These are phyloP conservation scores for Eupsilia transversa DNA, from an alignment of 2,888 invertebrate species.

Conservation along the genomic window DNA sequence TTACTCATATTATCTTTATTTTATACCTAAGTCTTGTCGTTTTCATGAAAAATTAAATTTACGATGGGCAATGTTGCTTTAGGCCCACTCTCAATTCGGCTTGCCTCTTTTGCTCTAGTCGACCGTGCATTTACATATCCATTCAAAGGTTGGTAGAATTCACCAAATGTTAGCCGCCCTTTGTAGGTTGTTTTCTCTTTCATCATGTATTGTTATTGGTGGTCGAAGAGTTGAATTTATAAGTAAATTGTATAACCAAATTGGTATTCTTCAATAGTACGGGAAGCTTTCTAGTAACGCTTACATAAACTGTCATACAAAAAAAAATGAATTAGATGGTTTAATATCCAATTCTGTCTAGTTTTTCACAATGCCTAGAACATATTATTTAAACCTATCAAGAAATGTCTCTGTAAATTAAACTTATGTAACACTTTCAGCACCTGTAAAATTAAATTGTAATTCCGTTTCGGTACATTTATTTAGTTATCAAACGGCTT, in stretches of 20 bases:
- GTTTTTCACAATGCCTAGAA: conserved; percentile 25
- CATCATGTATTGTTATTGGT: conserved; percentile 17
- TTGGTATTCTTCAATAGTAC: conserved; percentile 50
- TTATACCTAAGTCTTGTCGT: too few species aligned
- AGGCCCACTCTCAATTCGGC: too few species aligned
- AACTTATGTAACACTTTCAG: conserved; percentile 39
- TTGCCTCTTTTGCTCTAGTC: neutral
- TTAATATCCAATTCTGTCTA: neutral
- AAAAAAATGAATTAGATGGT: neutral
- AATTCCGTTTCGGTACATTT: conserved; percentile 47
- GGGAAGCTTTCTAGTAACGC: conserved; percentile 25
- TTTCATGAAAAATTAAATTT: too few species aligned
- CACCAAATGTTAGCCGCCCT: neutral
- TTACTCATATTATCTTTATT: too few species aligned
- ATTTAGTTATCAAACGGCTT: conserved; percentile 36
- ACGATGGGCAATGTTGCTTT: too few species aligned
- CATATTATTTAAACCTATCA: neutral
- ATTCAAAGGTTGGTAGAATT: neutral
- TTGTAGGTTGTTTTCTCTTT: conserved; percentile 12
- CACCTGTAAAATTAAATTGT: conserved; percentile 29
- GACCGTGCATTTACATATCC: neutral
- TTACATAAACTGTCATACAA: conserved; percentile 9
- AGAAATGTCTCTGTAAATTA: conserved; percentile 8
- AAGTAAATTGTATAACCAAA: conserved; percentile 28
- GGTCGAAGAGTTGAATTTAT: conserved; percentile 39